Percentiles rank a stretch among this genome's conserved stretches.
Evolutionary conservation across 2,888 invertebrate species (phyloP).

Genomic region (Rhamnusium bicolor): DNA sequence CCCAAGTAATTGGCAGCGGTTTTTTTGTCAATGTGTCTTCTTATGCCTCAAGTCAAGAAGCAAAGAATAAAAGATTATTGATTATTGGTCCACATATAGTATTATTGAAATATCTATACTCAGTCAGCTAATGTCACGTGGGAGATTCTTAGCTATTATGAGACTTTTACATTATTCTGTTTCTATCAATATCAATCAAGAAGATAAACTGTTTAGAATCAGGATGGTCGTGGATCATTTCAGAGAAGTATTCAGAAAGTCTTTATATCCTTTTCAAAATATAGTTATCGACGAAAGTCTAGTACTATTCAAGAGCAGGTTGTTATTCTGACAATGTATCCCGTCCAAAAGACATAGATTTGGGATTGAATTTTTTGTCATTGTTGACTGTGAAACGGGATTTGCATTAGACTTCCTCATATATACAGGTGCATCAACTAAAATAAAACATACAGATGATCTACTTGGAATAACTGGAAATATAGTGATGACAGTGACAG

Average conservation of each 20-base stretch:
- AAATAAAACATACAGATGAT: conserved; percentile 22
- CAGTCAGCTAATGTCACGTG: neutral
- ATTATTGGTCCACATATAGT: neutral
- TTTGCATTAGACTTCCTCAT: conserved; percentile 29
- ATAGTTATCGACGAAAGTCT: neutral
- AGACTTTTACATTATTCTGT: neutral
- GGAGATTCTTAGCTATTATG: neutral
- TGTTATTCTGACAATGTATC: conserved; percentile 3
- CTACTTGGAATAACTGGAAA: conserved; percentile 6
- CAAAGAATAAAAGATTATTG: neutral
- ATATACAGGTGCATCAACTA: conserved; percentile 22
- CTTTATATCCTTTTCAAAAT: neutral
- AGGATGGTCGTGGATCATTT: neutral
- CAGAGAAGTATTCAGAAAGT: neutral
- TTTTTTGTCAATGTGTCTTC: neutral
- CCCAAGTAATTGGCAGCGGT: too few species aligned
- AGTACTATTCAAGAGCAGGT: neutral
- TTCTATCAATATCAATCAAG: too few species aligned
- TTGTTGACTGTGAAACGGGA: conserved; percentile 30
- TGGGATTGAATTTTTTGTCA: conserved; percentile 24
- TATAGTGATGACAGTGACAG: conserved; percentile 17
- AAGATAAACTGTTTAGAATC: neutral
- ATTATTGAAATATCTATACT: neutral
- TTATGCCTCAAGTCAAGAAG: neutral
- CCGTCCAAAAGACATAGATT: conserved; percentile 13